Evolutionary conservation across 2,888 invertebrate genomes (phyloP).

Genomic region (Copidosoma aretas): DNA sequence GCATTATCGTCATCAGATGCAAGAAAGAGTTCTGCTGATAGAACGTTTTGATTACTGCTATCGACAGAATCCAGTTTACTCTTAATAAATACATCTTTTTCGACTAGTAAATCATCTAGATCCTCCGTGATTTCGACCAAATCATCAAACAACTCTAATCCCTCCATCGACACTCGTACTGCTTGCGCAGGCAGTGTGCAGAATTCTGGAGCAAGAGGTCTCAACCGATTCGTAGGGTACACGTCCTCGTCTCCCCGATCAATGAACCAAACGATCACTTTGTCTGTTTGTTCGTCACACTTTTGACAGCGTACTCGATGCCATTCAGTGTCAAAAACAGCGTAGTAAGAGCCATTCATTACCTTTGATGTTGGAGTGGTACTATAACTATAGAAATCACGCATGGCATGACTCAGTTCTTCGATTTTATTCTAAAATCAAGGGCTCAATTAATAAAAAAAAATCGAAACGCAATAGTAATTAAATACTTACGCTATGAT

Average conservation of each 20-base stretch:
- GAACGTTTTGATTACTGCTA: neutral
- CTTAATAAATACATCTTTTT: slow-evolving; percentile 25
- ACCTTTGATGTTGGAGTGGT: slow-evolving; percentile 45
- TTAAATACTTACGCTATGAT: slow-evolving; percentile 67
- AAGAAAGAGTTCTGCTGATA: slow-evolving; percentile 16
- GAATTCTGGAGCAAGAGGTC: slow-evolving; percentile 70
- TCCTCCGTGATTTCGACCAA: slow-evolving; percentile 58
- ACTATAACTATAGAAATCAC: slow-evolving; percentile 55
- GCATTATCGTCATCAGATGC: neutral
- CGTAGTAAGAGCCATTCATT: slow-evolving; percentile 62
- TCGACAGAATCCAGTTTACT: neutral
- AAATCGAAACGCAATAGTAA: neutral
- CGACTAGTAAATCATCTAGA: slow-evolving; percentile 61
- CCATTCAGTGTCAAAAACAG: slow-evolving; percentile 62
- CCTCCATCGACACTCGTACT: slow-evolving; percentile 73
- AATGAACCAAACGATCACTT: slow-evolving; percentile 67
- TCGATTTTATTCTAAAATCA: slow-evolving; percentile 19
- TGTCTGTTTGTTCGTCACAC: slow-evolving; percentile 43
- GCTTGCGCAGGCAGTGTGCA: slow-evolving; percentile 74
- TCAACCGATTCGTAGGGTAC: slow-evolving; percentile 66
- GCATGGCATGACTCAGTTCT: slow-evolving; percentile 60
- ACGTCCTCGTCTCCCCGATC: slow-evolving; percentile 77
- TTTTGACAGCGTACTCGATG: slow-evolving; percentile 62
- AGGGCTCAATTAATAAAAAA: neutral
- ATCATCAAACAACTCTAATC: slow-evolving; percentile 71